A percentile compares a stretch with the other conserved stretches of the same genome.
Conservation (phyloP, 2,797 vertebrate species). For the Buphagus erythrorhynchus region DNA sequence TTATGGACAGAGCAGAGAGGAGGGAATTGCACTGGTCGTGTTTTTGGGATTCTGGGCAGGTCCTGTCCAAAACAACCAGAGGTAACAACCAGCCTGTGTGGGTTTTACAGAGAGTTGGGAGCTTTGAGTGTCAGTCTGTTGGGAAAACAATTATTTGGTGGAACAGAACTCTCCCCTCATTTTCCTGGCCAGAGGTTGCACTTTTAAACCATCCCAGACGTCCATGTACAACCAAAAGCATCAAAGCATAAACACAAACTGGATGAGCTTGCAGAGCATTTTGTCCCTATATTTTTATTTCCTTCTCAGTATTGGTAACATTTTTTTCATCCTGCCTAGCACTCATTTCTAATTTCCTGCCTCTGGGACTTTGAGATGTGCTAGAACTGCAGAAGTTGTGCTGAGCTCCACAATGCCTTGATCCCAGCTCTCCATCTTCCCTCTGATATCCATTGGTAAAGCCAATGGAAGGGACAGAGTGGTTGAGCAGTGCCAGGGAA, state of each 20-base stretch:
- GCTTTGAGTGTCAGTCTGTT: accelerated
- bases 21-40: accelerated
- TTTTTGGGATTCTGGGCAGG: neutral
- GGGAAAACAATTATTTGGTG: neutral
- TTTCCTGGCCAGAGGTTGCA: neutral
- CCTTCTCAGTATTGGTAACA: neutral
- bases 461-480: neutral
- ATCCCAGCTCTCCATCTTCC: neutral
- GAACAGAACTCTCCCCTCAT: neutral
- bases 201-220: neutral
- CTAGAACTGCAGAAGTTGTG: neutral
- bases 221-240: neutral
- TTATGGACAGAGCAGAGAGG: neutral
- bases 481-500: neutral
- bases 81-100: neutral
- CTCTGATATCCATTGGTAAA: neutral
- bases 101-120: neutral
- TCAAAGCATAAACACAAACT: neutral
- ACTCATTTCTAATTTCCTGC: neutral
- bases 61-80: neutral
- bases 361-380: neutral
- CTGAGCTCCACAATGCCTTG: accelerated
- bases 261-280: neutral
- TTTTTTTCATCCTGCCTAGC: neutral
- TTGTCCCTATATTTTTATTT: neutral